Percentiles rank a stretch among this genome's conserved stretches.
These are phyloP conservation scores for Sebastes alutus DNA, from an alignment of 2,797 vertebrate species.

Conservation along the genomic window DNA sequence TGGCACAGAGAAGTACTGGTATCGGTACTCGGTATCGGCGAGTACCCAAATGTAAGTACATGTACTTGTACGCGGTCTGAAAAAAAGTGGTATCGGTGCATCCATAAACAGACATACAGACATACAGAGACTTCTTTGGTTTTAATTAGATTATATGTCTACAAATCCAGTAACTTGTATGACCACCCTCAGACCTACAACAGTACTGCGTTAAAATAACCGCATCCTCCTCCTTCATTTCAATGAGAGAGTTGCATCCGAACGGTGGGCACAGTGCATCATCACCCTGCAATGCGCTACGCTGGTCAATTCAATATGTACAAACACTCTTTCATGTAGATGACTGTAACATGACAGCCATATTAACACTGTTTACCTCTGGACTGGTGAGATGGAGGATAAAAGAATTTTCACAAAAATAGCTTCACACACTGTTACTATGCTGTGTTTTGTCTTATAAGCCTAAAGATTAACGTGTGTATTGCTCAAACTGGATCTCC, in stretches of 20 bases:
- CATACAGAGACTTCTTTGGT: background rate
- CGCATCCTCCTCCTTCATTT: background rate
- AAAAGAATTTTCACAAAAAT: background rate
- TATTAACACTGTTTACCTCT: background rate
- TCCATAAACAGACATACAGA: background rate
- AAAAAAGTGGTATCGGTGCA: too few species aligned
- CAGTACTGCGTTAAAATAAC: background rate
- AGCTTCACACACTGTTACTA: background rate
- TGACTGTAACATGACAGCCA: background rate
- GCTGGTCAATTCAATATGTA: too few species aligned
- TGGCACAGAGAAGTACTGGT: too few species aligned
- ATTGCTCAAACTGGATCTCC: background rate
- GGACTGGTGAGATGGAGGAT: background rate
- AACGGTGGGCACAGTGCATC: too few species aligned
- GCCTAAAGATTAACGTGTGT: background rate
- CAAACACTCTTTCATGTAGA: too few species aligned
- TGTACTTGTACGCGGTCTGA: too few species aligned
- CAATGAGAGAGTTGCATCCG: too few species aligned
- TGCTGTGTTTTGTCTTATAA: background rate
- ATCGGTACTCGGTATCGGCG: too few species aligned
- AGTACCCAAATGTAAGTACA: too few species aligned
- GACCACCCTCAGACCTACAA: background rate
- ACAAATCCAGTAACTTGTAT: background rate
- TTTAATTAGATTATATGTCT: background rate
- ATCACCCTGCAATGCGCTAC: too few species aligned